A percentile compares a stretch with the other conserved stretches of the same genome.
Evolutionary conservation across 2,888 invertebrate species (phyloP).

Genomic region (Iselma pallidipennis): DNA sequence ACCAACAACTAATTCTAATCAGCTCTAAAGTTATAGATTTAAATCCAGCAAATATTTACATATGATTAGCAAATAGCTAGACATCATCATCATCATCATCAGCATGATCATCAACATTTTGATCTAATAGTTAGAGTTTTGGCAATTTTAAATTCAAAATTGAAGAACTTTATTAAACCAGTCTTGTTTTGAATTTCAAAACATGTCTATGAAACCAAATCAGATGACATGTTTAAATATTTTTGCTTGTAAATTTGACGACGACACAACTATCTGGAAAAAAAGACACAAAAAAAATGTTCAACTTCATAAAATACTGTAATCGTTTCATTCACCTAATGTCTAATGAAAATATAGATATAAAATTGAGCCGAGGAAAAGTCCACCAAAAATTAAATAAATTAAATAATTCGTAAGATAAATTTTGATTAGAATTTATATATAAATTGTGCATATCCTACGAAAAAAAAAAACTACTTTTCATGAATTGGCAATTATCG

Average conservation of each 20-base stretch:
- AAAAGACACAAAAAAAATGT: neutral
- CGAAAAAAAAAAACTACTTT: neutral
- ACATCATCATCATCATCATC: no score
- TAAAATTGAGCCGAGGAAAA: no score
- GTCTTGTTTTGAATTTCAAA: neutral
- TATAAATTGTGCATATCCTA: neutral
- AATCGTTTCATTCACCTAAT: neutral
- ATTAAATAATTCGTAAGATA: no score
- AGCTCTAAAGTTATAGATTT: no score
- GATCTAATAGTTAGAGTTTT: neutral
- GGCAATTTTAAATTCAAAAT: neutral
- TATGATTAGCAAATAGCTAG: neutral
- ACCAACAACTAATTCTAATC: no score
- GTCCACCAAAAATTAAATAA: no score
- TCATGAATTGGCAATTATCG: neutral
- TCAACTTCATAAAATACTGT: no score
- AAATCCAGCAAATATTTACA: neutral
- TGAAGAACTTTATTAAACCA: neutral
- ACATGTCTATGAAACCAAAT: constrained; percentile 7
- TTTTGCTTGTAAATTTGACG: neutral
- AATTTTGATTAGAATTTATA: neutral
- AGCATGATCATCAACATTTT: neutral
- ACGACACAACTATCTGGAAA: neutral
- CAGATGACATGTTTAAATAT: constrained; percentile 4
- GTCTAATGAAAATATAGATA: neutral